A percentile compares a stretch with the other conserved stretches of the same genome.
Evolutionary conservation across 2,113 vertebrate species (phyloP).

Genomic region (Craseonycteris thonglongyai): DNA sequence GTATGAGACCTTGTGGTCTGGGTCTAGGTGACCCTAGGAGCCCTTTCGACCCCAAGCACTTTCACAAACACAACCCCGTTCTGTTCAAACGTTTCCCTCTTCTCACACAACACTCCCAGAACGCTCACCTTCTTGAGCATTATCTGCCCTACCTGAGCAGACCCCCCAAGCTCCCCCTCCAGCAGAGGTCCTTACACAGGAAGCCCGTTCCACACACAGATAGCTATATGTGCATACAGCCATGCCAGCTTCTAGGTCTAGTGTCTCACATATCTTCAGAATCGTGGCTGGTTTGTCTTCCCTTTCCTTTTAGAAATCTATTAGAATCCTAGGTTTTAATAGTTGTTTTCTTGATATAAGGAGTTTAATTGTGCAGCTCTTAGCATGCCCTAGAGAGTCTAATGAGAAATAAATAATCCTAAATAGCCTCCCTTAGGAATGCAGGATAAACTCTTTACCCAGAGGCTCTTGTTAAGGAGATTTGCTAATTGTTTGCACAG

Average conservation of each 20-base stretch:
- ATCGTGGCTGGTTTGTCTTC: not conserved
- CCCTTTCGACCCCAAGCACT: not conserved
- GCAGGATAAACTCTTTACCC: constrained; percentile 43
- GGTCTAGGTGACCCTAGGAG: not conserved
- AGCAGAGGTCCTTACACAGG: not conserved
- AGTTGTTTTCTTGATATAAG: constrained; percentile 52
- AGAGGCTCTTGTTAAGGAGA: constrained; percentile 34
- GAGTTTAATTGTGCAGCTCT: constrained; percentile 65
- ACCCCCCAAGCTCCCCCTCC: not conserved
- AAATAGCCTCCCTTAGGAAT: constrained; percentile 52
- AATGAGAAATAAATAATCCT: constrained; percentile 68
- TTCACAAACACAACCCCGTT: not conserved
- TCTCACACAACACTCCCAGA: not conserved
- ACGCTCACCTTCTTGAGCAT: not conserved
- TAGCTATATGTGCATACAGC: not conserved
- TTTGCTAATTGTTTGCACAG: constrained; percentile 19
- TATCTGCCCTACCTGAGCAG: not conserved
- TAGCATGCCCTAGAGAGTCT: constrained; percentile 58
- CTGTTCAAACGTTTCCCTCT: not conserved
- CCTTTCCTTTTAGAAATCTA: constrained; percentile 18
- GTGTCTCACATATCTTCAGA: not conserved
- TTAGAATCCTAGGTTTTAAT: constrained; percentile 52
- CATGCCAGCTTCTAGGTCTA: not conserved
- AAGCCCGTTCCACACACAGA: not conserved
- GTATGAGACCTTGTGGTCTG: not conserved